These are phyloP conservation scores for Amniataba percoides DNA, from an alignment of 2,797 vertebrate genomes.

Conservation along the genomic window DNA sequence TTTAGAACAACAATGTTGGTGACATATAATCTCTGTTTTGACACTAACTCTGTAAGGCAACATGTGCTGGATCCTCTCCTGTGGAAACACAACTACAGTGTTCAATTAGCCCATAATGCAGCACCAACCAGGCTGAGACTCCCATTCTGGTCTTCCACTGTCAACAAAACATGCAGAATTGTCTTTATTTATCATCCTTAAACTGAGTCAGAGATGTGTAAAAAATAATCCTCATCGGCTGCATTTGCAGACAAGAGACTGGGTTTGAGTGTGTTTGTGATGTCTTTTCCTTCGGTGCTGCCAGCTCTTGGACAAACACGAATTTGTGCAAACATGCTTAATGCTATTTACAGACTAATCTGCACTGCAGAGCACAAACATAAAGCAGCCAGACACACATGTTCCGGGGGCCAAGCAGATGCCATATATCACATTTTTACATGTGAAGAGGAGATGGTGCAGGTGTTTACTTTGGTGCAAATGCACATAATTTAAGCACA, in stretches of 20 bases:
- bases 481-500: slow-evolving; percentile 1
- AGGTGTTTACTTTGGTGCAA: slow-evolving; percentile 75
- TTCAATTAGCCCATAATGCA: slow-evolving; percentile 91
- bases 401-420: slow-evolving; percentile 3
- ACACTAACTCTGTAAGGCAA: slow-evolving; percentile 83
- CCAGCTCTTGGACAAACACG: slow-evolving; percentile 58
- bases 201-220: not conserved
- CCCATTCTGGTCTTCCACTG: slow-evolving; percentile 72
- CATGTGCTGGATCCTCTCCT: slow-evolving; percentile 82
- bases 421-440: slow-evolving; percentile 19
- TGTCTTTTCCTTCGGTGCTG: slow-evolving; percentile 53
- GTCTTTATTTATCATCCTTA: not conserved
- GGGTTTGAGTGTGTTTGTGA: not conserved
- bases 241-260: not conserved
- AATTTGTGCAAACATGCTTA: slow-evolving; percentile 77
- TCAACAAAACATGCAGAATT: not conserved
- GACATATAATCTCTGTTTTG: slow-evolving; percentile 76
- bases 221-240: not conserved
- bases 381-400: slow-evolving; percentile 4
- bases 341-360: slow-evolving; percentile 21
- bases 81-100: slow-evolving; percentile 86
- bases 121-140: slow-evolving; percentile 88
- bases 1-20: slow-evolving; percentile 8
- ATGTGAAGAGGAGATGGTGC: slow-evolving; percentile 45
- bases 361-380: not conserved